Evolutionary conservation across 2,888 invertebrate genomes (phyloP).

Genomic region (Pycnomerus fuliginosus): DNA sequence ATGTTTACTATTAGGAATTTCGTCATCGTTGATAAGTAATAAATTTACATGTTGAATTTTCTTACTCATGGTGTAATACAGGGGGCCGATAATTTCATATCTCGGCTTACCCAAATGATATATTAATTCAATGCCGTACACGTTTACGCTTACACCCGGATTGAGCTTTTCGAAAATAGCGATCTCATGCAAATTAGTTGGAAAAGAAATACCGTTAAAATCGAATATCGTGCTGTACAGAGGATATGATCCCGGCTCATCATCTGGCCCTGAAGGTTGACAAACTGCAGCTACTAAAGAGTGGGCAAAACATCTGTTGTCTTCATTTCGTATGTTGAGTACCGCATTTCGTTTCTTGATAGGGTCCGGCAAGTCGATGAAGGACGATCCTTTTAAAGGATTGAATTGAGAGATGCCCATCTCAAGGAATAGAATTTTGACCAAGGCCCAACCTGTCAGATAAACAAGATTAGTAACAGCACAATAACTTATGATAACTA

Average conservation of each 20-base stretch:
- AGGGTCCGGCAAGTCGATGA: conserved; percentile 1
- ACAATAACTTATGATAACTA: not conserved
- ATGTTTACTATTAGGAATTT: not conserved
- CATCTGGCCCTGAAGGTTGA: not conserved
- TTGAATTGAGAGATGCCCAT: not conserved
- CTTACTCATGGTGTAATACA: not conserved
- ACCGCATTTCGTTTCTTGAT: conserved; percentile 2
- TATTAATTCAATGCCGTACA: not conserved
- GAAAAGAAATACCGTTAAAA: conserved; percentile 1
- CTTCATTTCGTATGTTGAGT: not conserved
- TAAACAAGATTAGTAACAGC: not conserved
- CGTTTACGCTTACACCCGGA: not conserved
- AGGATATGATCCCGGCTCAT: not conserved
- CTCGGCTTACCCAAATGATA: not conserved
- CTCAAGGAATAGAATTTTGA: not conserved
- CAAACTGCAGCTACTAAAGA: not conserved
- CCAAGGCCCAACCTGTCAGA: not conserved
- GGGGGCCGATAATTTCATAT: conserved; percentile 1
- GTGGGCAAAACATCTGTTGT: conserved; percentile 1
- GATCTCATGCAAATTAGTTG: not conserved
- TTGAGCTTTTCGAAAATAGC: conserved; percentile 1
- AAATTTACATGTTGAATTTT: not conserved
- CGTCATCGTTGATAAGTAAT: not conserved
- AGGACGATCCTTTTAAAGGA: not conserved
- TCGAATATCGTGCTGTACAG: not conserved